Evolutionary conservation across 2,113 vertebrate genomes (phyloP).

Genomic region (Arenaria interpres): DNA sequence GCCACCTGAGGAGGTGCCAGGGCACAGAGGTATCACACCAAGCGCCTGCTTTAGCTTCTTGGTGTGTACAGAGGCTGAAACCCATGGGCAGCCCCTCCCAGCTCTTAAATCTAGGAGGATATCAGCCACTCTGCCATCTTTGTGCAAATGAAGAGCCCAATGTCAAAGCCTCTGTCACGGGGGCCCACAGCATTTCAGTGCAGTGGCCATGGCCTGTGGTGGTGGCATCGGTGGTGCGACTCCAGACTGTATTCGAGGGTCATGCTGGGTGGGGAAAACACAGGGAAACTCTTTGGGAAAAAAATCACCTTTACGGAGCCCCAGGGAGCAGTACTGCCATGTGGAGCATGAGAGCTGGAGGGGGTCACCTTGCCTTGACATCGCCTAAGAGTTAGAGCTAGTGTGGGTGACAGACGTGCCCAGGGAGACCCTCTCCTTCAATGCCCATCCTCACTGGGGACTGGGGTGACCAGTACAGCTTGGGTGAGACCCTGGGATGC

Average conservation of each 20-base stretch:
- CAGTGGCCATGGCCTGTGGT: rapidly evolving
- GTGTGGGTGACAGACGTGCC: rapidly evolving
- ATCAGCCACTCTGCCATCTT: background rate
- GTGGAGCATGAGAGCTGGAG: background rate
- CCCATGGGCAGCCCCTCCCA: background rate
- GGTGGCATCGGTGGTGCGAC: background rate
- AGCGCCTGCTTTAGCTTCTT: background rate
- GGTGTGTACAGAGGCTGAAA: rapidly evolving
- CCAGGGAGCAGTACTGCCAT: background rate
- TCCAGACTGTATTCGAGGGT: rapidly evolving
- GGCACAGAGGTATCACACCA: rapidly evolving
- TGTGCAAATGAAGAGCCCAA: rapidly evolving
- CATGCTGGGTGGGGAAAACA: background rate
- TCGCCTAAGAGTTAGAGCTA: background rate
- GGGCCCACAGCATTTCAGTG: background rate
- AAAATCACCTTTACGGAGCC: background rate
- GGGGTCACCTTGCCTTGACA: background rate
- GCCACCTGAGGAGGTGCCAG: background rate
- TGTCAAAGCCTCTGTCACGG: rapidly evolving
- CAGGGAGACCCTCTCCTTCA: background rate
- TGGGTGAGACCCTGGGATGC: background rate
- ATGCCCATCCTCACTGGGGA: rapidly evolving
- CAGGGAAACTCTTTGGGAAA: background rate
- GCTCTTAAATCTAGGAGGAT: background rate
- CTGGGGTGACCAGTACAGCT: background rate